Evolutionary conservation across 2,113 vertebrate genomes (phyloP).

Genomic region (Cyprinodon brontotheroides): DNA sequence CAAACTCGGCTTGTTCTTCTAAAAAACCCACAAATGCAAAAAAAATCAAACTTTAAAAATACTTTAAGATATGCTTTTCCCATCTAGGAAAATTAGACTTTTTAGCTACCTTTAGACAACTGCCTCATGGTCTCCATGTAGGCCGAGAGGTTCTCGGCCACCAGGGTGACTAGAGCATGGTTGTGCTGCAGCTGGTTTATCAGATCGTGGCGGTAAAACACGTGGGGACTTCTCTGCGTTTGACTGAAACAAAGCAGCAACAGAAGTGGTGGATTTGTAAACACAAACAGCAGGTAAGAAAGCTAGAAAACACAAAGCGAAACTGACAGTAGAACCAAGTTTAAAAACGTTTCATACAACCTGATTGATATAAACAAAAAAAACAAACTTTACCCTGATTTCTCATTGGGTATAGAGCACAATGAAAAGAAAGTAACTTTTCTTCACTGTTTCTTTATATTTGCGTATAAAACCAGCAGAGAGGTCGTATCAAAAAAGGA

Average conservation of each 20-base stretch:
- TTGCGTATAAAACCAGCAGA: conserved; percentile 48
- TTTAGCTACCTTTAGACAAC: conserved; percentile 89
- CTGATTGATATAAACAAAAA: conserved; percentile 19
- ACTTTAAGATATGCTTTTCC: neutral
- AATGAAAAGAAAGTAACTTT: conserved; percentile 55
- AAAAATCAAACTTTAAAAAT: conserved; percentile 17
- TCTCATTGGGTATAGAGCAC: conserved; percentile 39
- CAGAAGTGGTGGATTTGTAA: conserved; percentile 12
- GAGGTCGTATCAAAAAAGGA: conserved; percentile 49
- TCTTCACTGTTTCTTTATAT: conserved; percentile 8
- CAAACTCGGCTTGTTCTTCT: conserved; percentile 95
- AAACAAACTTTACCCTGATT: conserved; percentile 37
- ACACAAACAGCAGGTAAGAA: neutral
- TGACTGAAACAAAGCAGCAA: conserved; percentile 82
- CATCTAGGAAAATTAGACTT: neutral
- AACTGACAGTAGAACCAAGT: conserved; percentile 21
- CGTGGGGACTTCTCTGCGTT: conserved; percentile 96
- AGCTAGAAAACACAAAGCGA: neutral
- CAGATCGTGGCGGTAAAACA: conserved; percentile 98
- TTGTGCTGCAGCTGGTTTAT: conserved; percentile 99
- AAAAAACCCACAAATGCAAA: conserved; percentile 22
- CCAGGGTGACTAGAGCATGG: conserved; percentile 96
- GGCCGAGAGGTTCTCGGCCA: conserved; percentile 97
- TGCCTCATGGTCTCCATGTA: conserved; percentile 99
- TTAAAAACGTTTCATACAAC: neutral